Base-by-base conservation (phyloP, 2,113 vertebrate species). In the Astur gentilis region DNA sequence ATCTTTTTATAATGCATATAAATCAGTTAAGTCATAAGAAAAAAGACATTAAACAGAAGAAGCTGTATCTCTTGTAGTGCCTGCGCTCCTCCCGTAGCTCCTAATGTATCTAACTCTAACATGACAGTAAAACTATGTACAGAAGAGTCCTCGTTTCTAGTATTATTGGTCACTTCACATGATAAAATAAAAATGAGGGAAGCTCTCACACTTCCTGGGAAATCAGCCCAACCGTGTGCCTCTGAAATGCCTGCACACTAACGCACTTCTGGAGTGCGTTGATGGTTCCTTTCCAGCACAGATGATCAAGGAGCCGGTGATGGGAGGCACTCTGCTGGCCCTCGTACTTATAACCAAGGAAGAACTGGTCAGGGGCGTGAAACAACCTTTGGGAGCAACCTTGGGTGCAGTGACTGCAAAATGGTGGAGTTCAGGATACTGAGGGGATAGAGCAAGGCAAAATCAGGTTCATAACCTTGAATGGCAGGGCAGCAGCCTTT, bases 21-120 rank as follows among this genome's bases (percentile, higher is more conserved):
- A 70, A 88, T 77, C 52, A 73, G 49, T 85, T 77, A 76, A 75
- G 32, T 44, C 12, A 23, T 72, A 65, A 73, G 34, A 58, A 29
- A 62, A 80, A 26, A 64, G 5, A 34, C 7, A 65, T 82, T 78
- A 54, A 69, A 42, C 45, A 78, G 65, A 73, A 77, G n/a, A 83
- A 50, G 5, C 50, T 65, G 2, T 84, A n/a, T 62, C 42, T 49
- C n/a, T 50, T 90, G 26, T 19, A 70, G 17, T 36, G 17, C 38
- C 26, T 81, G 36, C 0, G 0, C 13, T 31, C 82, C 52, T 54
- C 52, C 26, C 10, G 16, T 54, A 29, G 25, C 19, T 62, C 70
- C 29, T 64, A 54, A 64, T 17, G 34, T 87, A 54, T 71, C 54
- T 66, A 34, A 55, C 47, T 27, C 22, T n/a, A 55, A 55, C 23